These are phyloP conservation scores for Cydia amplana DNA, from an alignment of 1,140 invertebrate species.

Conservation along the genomic window DNA sequence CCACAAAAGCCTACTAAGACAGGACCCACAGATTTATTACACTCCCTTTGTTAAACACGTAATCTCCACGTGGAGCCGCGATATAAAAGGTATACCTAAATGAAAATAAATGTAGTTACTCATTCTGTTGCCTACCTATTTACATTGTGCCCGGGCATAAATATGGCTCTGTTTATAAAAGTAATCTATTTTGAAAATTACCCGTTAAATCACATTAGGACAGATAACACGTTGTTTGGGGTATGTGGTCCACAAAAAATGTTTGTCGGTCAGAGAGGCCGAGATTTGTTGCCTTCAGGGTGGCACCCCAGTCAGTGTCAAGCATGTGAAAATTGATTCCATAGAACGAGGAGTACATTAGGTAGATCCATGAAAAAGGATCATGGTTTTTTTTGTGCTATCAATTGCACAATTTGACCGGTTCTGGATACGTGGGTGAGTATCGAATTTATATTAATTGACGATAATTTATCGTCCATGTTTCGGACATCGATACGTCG, in stretches of 20 bases:
- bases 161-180: conserved; percentile 67
- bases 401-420: conserved; percentile 37
- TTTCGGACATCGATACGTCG: conserved; percentile 59
- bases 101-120: conserved; percentile 79
- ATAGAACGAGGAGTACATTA: conserved; percentile 39
- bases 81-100: conserved; percentile 75
- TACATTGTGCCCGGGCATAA: conserved; percentile 68
- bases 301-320: conserved; percentile 61
- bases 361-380: conserved; percentile 42
- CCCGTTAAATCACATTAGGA: conserved; percentile 78
- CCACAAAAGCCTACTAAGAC: conserved; percentile 78
- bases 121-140: conserved; percentile 74
- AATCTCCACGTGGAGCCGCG: conserved; percentile 77
- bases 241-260: conserved; percentile 66
- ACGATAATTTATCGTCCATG: conserved; percentile 63
- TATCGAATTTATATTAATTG: conserved; percentile 70
- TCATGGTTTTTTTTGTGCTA: conserved; percentile 38
- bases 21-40: conserved; percentile 75
- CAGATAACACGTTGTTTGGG: conserved; percentile 73
- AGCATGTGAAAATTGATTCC: conserved; percentile 3
- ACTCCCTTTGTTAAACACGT: conserved; percentile 78
- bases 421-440: conserved; percentile 51
- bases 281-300: conserved; percentile 72
- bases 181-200: conserved; percentile 76
- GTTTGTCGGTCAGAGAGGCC: conserved; percentile 62